A percentile compares a stretch with the other conserved stretches of the same genome.
phyloP scores from a whole-genome alignment of 2,888 invertebrate genomes.

The Mythimna pallens region DNA sequence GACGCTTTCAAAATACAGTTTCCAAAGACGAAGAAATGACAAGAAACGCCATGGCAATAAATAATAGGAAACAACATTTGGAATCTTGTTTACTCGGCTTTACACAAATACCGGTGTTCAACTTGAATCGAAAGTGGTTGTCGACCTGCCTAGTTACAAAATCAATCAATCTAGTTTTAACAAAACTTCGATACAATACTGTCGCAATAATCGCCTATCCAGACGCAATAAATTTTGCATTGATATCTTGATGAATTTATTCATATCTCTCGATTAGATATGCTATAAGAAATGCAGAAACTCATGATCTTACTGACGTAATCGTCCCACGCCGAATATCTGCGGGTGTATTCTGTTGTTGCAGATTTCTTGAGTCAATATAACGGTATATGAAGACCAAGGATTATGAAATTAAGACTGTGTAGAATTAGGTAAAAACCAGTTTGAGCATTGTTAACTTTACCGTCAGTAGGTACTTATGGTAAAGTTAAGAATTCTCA shows the following conservation, averaged over 20 bases:
- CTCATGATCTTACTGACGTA: slow-evolving; percentile 76
- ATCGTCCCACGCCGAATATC: slow-evolving; percentile 74
- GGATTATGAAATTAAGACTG: not conserved
- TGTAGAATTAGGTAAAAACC: not conserved
- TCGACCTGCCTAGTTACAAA: slow-evolving; percentile 47
- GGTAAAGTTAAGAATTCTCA: too few species aligned
- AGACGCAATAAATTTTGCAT: slow-evolving; percentile 73
- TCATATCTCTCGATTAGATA: slow-evolving; percentile 79
- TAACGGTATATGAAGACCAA: not conserved
- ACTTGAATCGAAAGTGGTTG: slow-evolving; percentile 47
- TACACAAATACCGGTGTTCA: slow-evolving; percentile 44
- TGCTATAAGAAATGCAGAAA: slow-evolving; percentile 79
- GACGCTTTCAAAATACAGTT: not conserved
- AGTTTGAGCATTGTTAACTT: too few species aligned
- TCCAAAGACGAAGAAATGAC: slow-evolving; percentile 20
- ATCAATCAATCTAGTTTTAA: slow-evolving; percentile 63
- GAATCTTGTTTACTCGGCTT: slow-evolving; percentile 45
- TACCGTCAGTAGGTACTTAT: too few species aligned
- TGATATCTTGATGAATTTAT: slow-evolving; percentile 81
- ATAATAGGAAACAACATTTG: slow-evolving; percentile 22
- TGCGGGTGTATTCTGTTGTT: slow-evolving; percentile 70
- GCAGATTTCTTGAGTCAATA: slow-evolving; percentile 14
- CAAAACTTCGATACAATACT: slow-evolving; percentile 62
- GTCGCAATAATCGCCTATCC: slow-evolving; percentile 71
- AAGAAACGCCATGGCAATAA: slow-evolving; percentile 11